Conservation (phyloP, 2,113 vertebrate species). For the Numenius arquata region DNA sequence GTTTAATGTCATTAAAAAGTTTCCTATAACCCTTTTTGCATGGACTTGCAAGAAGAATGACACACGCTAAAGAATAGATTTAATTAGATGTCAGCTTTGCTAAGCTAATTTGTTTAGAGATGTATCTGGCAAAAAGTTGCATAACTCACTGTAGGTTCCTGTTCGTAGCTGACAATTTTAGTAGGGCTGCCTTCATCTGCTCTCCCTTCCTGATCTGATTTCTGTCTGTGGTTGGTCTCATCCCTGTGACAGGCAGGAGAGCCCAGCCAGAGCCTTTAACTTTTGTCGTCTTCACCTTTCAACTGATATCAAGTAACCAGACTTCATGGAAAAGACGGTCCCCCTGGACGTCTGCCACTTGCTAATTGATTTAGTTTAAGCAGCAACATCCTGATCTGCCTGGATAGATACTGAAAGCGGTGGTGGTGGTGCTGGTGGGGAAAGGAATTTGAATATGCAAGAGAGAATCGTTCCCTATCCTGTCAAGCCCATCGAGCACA, state of each 20-base stretch:
- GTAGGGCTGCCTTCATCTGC: neutral
- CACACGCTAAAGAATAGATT: neutral
- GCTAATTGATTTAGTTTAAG: neutral
- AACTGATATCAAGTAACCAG: neutral
- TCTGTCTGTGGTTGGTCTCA: neutral
- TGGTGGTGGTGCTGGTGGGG: neutral
- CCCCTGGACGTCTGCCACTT: neutral
- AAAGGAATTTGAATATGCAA: neutral
- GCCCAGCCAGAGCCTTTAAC: neutral
- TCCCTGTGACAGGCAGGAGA: neutral
- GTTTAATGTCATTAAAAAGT: neutral
- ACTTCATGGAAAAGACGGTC: neutral
- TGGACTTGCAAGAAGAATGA: neutral
- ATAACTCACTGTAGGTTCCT: neutral
- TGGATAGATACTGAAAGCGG: neutral
- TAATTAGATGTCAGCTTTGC: constrained; percentile 42
- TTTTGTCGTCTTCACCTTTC: neutral
- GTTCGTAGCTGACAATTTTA: neutral
- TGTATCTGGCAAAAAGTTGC: neutral
- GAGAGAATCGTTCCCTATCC: neutral
- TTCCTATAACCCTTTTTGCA: neutral
- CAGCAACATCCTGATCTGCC: constrained; percentile 16
- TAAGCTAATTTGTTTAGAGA: constrained; percentile 36
- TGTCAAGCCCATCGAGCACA: neutral
- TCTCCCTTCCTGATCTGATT: constrained; percentile 19